A percentile compares a stretch with the other conserved stretches of the same genome.
These are phyloP conservation scores for Myripristis murdjan DNA, from an alignment of 2,797 vertebrate genomes.

Conservation along the genomic window DNA sequence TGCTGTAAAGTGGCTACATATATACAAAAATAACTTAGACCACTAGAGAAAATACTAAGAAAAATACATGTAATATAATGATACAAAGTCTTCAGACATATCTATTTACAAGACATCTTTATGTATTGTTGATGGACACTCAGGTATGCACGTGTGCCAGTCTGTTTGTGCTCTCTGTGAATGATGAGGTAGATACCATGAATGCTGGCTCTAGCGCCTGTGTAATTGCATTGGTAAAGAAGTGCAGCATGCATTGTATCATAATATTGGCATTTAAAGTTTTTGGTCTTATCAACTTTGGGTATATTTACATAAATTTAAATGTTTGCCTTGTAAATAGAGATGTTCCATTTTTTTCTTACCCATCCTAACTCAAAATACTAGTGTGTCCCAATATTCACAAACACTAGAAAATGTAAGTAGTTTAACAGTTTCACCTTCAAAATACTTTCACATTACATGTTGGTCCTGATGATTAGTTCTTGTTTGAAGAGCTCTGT, in stretches of 20 bases:
- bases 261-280: background rate
- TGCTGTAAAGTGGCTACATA: background rate
- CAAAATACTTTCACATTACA: no score
- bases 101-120: slow-evolving; percentile 11
- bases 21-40: slow-evolving; percentile 30
- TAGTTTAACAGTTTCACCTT: no score
- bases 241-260: background rate
- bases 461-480: background rate
- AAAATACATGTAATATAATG: no score
- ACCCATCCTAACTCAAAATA: slow-evolving; percentile 16
- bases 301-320: background rate
- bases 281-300: background rate
- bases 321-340: no score
- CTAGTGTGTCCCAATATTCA: background rate
- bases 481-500: background rate
- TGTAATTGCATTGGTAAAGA: slow-evolving; percentile 1
- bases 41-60: slow-evolving; percentile 7
- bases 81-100: background rate
- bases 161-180: slow-evolving; percentile 1
- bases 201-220: slow-evolving; percentile 6
- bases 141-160: background rate
- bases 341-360: no score
- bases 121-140: background rate
- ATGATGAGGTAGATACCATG: slow-evolving; percentile 51
- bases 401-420: no score